Base-by-base conservation (phyloP, 2,888 invertebrate species). In the Drosophila fulvimacula region DNA sequence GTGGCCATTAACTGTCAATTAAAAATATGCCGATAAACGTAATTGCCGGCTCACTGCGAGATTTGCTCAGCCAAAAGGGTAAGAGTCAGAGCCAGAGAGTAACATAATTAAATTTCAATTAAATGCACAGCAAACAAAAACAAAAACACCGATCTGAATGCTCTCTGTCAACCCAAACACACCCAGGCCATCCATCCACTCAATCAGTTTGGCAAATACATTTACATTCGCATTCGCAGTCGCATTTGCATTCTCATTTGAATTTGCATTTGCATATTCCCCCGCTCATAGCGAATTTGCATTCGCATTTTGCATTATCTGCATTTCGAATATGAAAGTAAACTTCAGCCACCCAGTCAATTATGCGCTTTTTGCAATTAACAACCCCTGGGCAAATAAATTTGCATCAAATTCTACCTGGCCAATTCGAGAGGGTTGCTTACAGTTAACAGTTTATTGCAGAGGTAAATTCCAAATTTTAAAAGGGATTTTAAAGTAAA, bases 61-160 rank as follows among this genome's bases (percentile, higher is more conserved):
- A 24, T 44, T 24, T 24, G 44, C 44, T 10, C n/a, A 51, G 17
- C 13, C 10, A 19, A 5, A 5, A 30, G 27, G 27, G 27, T 6
- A 11, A 55, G 19, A 24, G n/a, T 41, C 70, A 39, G 41, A 30
- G 53, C 10, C 44, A 52, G 46, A 36, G 46, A 56, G 81, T 48
- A 76, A 56, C 78, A 83, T 83, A 88, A 83, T 83, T 88, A 88
- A 88, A 86, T 71, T 86, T 83, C 88, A 83, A 83, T 83, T 83
- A 83, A 88, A 86, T 62, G 17, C 15, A 57, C 41, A 55, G 11
- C 49, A 70, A 63, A 69, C 46, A 62, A 66, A 70, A 80, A 69
- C 72, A 82, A 85, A 79, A 80, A 66, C 69, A 42, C 58, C 39
- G 48, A 60, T 66, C 62, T 58, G 41, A 56, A 59, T 53, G 38